Base-by-base conservation (phyloP, 2,113 vertebrate species). In the Malurus melanocephalus region DNA sequence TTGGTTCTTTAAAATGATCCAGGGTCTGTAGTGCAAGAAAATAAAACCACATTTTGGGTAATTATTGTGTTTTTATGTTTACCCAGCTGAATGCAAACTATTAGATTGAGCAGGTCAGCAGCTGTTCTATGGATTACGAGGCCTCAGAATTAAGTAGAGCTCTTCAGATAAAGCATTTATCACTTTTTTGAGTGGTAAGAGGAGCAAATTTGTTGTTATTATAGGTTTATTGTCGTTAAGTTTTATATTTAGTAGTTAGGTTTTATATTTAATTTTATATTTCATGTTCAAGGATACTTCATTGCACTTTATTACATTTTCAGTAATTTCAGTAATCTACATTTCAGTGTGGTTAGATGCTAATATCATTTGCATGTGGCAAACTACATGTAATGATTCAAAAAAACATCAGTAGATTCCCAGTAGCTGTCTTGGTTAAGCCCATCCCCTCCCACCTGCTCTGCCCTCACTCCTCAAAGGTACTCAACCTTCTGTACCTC, bases 21-120 rank as follows among this genome's bases (percentile, higher is more conserved):
- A 68, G 40, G 28, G 61, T 89, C 61, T 67, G 43, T 49, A 77
- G 74, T 84, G 46, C 76, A 68, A 78, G 79, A 89, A 91, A 94
- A 88, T 67, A 80, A 77, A 77, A 83, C 6, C 38, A 67, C 13
- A 14, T 77, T 87, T 93, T 33, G 80, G 57, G 16, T 91, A 78
- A 89, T 92, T 16, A 23, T 89, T 93, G 30, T 71, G 65, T 87
- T 78, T 87, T 84, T 76, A 45, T 91, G 28, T 94, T 95, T 95
- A 89, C 82, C 56, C 72, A 93, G 42, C 65, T 92, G 73, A 93
- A 88, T 67, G 73, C 68, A 71, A 72, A 10, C 64, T 75, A 71
- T 67, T 92, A 56, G 42, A 77, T 7, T 46, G 69, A 20, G 19
- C 62, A 80, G 18, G 57, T 56, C 43, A 71, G 56, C 91, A 91